A percentile compares a stretch with the other conserved stretches of the same genome.
phyloP scores from a whole-genome alignment of 1,140 invertebrate species.

The Meteorus sp. region DNA sequence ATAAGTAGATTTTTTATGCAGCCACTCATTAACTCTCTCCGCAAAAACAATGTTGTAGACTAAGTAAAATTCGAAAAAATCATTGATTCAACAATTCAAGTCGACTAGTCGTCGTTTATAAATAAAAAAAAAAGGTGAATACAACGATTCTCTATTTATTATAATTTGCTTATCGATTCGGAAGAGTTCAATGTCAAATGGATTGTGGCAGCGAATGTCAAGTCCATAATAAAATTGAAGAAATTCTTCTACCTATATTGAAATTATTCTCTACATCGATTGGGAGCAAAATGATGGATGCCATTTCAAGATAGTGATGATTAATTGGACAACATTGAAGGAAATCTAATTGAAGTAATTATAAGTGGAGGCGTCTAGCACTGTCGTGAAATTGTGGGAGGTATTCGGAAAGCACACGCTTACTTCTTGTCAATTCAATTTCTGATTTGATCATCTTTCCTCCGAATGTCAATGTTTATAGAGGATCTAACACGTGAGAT shows the following conservation, averaged over 20 bases:
- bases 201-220: slow-evolving; percentile 22
- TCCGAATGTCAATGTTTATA: too few species aligned
- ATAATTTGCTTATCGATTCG: neutral
- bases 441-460: too few species aligned
- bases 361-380: too few species aligned
- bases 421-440: too few species aligned
- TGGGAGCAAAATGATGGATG: too few species aligned
- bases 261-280: slow-evolving; percentile 11
- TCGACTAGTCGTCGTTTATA: slow-evolving; percentile 2
- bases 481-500: too few species aligned
- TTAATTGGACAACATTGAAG: too few species aligned
- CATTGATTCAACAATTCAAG: slow-evolving; percentile 1
- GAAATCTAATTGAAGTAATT: too few species aligned
- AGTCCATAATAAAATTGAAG: slow-evolving; percentile 21
- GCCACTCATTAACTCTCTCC: slow-evolving; percentile 7
- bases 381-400: too few species aligned
- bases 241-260: neutral
- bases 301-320: too few species aligned
- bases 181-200: slow-evolving; percentile 22
- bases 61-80: slow-evolving; percentile 6
- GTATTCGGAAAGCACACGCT: too few species aligned
- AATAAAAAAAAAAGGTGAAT: slow-evolving; percentile 10
- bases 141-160: slow-evolving; percentile 21
- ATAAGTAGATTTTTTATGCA: slow-evolving; percentile 20
- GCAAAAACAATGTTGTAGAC: slow-evolving; percentile 13